phyloP scores from a whole-genome alignment of 2,113 vertebrate genomes.

The Rousettus leschenaultii region DNA sequence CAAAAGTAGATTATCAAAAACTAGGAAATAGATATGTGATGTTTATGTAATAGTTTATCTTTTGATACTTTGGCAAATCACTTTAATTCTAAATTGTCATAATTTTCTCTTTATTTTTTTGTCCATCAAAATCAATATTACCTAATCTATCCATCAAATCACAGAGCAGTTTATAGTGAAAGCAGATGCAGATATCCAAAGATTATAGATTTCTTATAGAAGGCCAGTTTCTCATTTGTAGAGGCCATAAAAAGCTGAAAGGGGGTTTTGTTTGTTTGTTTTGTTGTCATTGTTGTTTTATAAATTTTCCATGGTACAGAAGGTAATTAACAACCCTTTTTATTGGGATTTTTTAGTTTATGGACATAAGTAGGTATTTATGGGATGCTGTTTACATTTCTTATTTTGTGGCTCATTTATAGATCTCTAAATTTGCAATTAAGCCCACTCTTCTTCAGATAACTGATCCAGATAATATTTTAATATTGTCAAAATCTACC shows the following conservation, averaged over 20 bases:
- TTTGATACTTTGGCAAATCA: background rate
- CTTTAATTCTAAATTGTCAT: background rate
- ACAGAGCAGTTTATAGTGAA: background rate
- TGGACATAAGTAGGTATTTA: background rate
- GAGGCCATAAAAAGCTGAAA: background rate
- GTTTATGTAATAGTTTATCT: background rate
- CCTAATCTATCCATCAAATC: background rate
- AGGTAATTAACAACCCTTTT: background rate
- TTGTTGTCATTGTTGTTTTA: background rate
- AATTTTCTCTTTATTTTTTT: background rate
- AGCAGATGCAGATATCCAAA: background rate
- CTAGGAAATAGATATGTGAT: background rate
- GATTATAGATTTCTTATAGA: background rate
- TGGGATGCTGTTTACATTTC: background rate
- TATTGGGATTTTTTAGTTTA: background rate
- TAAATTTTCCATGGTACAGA: background rate
- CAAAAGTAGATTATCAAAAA: background rate
- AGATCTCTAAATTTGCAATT: background rate
- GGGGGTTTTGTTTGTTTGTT: background rate
- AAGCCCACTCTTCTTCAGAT: background rate
- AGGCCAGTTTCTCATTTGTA: background rate
- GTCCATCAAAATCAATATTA: background rate
- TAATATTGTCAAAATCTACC: background rate
- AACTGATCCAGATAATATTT: background rate
- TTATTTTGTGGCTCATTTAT: background rate